Evolutionary conservation across 2,113 vertebrate genomes (phyloP).

Genomic region (Epinephelus cyanopodus): DNA sequence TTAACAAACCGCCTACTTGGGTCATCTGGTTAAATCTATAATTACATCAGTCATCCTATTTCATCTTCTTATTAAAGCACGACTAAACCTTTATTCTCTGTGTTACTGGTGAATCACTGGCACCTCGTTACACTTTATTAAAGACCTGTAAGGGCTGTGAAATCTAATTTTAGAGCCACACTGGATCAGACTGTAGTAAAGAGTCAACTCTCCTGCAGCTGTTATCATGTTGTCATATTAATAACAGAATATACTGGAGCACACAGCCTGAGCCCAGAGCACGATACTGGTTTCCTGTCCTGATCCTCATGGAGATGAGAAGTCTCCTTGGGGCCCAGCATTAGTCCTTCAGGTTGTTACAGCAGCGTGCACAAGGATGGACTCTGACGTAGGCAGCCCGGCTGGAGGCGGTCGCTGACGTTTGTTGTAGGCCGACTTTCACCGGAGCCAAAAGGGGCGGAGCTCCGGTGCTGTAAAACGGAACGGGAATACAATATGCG

Average conservation of each 20-base stretch:
- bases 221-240: not conserved
- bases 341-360: slow-evolving; percentile 46
- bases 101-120: slow-evolving; percentile 7
- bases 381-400: slow-evolving; percentile 64
- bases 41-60: not conserved
- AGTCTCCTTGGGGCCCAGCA: slow-evolving; percentile 51
- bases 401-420: slow-evolving; percentile 66
- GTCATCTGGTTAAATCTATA: not conserved
- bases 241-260: not conserved
- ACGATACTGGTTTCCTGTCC: not conserved
- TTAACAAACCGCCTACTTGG: not conserved
- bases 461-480: slow-evolving; percentile 22
- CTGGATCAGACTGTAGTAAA: not conserved
- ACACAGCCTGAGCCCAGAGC: too few species aligned
- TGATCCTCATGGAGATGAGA: slow-evolving; percentile 6
- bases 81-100: not conserved
- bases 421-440: slow-evolving; percentile 44
- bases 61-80: not conserved
- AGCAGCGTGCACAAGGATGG: slow-evolving; percentile 37
- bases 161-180: not conserved
- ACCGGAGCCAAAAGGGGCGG: slow-evolving; percentile 54
- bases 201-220: too few species aligned
- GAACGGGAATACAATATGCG: slow-evolving; percentile 11
- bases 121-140: not conserved
- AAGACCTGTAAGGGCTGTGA: not conserved